These are phyloP conservation scores for Dorcus hopei DNA, from an alignment of 2,888 invertebrate genomes.

Conservation along the genomic window DNA sequence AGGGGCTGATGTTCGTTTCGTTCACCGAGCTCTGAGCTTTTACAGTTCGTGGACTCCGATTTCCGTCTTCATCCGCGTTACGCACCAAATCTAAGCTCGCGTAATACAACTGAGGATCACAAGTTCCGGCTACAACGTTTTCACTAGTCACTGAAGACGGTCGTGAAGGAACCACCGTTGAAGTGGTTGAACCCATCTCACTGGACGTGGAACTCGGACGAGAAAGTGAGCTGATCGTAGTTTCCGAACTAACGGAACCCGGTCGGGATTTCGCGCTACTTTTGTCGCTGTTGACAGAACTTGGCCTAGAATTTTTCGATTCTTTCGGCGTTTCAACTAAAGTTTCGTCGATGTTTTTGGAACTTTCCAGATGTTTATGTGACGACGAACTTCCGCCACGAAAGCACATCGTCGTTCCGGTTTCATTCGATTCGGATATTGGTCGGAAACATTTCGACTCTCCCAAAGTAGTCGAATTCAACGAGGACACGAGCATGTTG, in stretches of 20 bases:
- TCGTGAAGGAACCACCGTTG: conserved; percentile 44
- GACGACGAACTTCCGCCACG: conserved; percentile 22
- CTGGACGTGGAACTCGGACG: conserved; percentile 45
- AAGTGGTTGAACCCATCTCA: conserved; percentile 42
- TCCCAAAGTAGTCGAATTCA: conserved; percentile 28
- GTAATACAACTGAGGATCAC: conserved; percentile 57
- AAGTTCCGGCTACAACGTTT: conserved; percentile 36
- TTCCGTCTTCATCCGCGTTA: conserved; percentile 41
- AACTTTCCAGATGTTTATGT: conserved; percentile 24
- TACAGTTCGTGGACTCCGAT: conserved; percentile 33
- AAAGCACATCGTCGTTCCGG: too few species aligned
- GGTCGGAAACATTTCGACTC: conserved; percentile 25
- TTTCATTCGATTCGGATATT: conserved; percentile 25
- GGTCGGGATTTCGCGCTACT: conserved; percentile 24
- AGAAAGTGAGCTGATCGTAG: conserved; percentile 21
- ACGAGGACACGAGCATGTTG: conserved; percentile 28
- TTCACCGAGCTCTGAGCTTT: conserved; percentile 22
- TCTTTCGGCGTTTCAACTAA: conserved; percentile 7
- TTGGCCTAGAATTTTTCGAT: conserved; percentile 41
- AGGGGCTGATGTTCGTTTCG: conserved; percentile 27
- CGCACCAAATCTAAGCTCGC: conserved; percentile 63
- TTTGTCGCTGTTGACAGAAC: conserved; percentile 44
- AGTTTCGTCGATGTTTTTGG: conserved; percentile 3
- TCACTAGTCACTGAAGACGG: conserved; percentile 45
- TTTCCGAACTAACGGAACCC: conserved; percentile 17